Evolutionary conservation across 2,113 vertebrate species (phyloP).

Genomic region (Xerus inauris): DNA sequence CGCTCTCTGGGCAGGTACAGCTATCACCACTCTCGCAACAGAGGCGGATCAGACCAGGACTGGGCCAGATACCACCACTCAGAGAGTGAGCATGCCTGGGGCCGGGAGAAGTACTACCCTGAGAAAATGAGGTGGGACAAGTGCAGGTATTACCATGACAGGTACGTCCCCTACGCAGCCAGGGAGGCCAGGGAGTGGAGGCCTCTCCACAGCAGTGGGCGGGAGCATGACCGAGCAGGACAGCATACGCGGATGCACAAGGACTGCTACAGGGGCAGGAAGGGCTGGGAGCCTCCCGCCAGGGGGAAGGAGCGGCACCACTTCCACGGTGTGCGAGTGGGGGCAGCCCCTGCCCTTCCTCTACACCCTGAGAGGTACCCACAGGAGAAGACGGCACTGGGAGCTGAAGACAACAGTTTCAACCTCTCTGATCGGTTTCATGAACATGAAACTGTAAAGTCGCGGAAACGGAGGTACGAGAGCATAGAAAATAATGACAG

Average conservation of each 20-base stretch:
- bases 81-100: slow-evolving; percentile 86
- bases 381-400: neutral
- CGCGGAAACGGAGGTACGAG: slow-evolving; percentile 68
- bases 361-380: slow-evolving; percentile 59
- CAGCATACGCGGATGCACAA: slow-evolving; percentile 78
- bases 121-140: slow-evolving; percentile 84
- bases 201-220: slow-evolving; percentile 65
- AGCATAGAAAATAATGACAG: slow-evolving; percentile 55
- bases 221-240: slow-evolving; percentile 77
- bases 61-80: slow-evolving; percentile 84
- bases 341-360: neutral
- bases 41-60: slow-evolving; percentile 83
- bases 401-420: neutral
- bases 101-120: slow-evolving; percentile 84
- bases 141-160: slow-evolving; percentile 83
- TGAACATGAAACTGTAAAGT: slow-evolving; percentile 20
- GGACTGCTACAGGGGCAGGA: slow-evolving; percentile 80
- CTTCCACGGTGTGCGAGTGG: slow-evolving; percentile 78
- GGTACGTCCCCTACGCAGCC: slow-evolving; percentile 79
- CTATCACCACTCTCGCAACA: slow-evolving; percentile 77
- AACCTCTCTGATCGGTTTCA: slow-evolving; percentile 47
- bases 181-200: slow-evolving; percentile 85
- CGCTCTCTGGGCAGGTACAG: slow-evolving; percentile 83
- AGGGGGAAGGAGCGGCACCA: slow-evolving; percentile 76
- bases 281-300: slow-evolving; percentile 70